Percentiles rank a stretch among this genome's conserved stretches.
These are phyloP conservation scores for Craterocephalus amniculus DNA, from an alignment of 2,797 vertebrate species.

Conservation along the genomic window DNA sequence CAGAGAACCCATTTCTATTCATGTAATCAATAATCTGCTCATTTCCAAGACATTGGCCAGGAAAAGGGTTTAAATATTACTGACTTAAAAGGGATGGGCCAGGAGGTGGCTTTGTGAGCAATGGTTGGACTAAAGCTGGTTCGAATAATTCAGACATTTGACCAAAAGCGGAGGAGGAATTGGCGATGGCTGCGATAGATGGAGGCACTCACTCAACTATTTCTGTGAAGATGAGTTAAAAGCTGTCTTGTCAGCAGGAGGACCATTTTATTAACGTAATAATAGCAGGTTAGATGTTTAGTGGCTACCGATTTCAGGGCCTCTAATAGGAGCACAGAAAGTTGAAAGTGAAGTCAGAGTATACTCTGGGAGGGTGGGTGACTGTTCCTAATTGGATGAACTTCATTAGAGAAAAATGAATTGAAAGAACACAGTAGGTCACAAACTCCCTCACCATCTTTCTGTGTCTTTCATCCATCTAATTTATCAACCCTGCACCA, in stretches of 20 bases:
- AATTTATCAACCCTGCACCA: neutral
- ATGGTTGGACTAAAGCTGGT: slow-evolving; percentile 6
- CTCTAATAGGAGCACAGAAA: neutral
- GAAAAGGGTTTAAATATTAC: neutral
- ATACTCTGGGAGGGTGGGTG: neutral
- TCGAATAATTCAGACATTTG: slow-evolving; percentile 8
- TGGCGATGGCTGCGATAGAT: neutral
- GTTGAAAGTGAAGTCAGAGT: slow-evolving; percentile 2
- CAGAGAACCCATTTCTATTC: slow-evolving; percentile 3
- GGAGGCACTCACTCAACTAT: neutral
- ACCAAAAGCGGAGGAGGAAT: neutral
- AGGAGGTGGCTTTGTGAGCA: slow-evolving; percentile 9
- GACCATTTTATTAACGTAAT: neutral
- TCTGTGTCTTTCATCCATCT: neutral
- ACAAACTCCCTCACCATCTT: neutral
- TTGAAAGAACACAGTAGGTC: slow-evolving; percentile 9
- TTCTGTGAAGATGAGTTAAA: neutral
- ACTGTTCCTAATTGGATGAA: neutral
- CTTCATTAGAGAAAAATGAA: slow-evolving; percentile 6
- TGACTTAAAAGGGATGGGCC: slow-evolving; percentile 8
- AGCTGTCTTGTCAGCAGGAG: slow-evolving; percentile 2
- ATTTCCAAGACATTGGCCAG: slow-evolving; percentile 6
- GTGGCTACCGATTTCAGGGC: neutral
- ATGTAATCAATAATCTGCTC: slow-evolving; percentile 12
- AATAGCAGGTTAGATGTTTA: neutral